Evolutionary conservation across 1,140 invertebrate genomes (phyloP).

Genomic region (Aphis craccivora): DNA sequence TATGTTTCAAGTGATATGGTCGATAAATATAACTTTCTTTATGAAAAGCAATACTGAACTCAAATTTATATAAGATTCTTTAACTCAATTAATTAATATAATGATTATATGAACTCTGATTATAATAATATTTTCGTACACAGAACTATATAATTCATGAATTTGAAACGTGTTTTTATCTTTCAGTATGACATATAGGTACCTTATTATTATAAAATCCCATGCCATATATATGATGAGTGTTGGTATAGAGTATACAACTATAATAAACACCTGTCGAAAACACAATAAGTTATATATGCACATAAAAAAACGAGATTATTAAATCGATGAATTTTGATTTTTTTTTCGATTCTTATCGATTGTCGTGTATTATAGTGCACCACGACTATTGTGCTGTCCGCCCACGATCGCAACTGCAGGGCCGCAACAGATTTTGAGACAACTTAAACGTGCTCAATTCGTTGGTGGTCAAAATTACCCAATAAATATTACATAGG

Average conservation of each 20-base stretch:
- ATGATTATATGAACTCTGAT: background rate
- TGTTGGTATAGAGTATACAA: background rate
- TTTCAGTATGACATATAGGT: background rate
- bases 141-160: background rate
- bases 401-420: slow-evolving; percentile 16
- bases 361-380: slow-evolving; percentile 8
- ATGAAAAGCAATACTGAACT: background rate
- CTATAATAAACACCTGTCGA: slow-evolving; percentile 32
- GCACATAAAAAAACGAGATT: background rate
- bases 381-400: slow-evolving; percentile 21
- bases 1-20: background rate
- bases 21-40: background rate
- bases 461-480: slow-evolving; percentile 35
- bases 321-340: slow-evolving; percentile 20
- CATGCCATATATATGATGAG: background rate
- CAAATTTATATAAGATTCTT: background rate
- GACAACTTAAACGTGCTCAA: slow-evolving; percentile 10
- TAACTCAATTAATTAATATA: background rate
- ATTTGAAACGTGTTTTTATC: background rate
- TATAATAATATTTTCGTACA: background rate
- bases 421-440: background rate
- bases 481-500: background rate
- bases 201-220: slow-evolving; percentile 17
- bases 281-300: background rate
- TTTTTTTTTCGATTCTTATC: slow-evolving; percentile 36